Evolutionary conservation across 2,888 invertebrate genomes (phyloP).

Genomic region (Nephrotoma appendiculata): DNA sequence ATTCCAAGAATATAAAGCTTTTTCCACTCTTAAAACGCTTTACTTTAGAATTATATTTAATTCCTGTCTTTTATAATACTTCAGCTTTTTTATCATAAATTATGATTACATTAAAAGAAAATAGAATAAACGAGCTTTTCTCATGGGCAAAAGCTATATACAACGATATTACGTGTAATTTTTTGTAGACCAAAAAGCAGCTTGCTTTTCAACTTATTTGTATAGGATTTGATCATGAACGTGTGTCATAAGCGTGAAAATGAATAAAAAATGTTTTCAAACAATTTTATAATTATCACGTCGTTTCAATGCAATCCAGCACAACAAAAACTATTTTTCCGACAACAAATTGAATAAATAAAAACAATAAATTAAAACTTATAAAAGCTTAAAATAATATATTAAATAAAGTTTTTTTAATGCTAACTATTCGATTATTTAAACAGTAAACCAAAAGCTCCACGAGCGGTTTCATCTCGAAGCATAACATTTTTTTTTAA

Average conservation of each 20-base stretch:
- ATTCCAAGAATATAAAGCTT: not conserved
- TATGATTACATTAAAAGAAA: not conserved
- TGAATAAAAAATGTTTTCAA: no score
- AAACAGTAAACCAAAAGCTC: not conserved
- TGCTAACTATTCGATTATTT: not conserved
- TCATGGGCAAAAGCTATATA: no score
- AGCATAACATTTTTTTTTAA: not conserved
- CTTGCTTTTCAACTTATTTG: no score
- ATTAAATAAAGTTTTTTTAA: not conserved
- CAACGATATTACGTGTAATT: no score
- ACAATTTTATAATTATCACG: no score
- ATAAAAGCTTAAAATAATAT: not conserved
- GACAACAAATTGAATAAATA: not conserved
- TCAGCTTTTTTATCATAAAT: not conserved
- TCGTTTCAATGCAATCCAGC: no score
- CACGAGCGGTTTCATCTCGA: not conserved
- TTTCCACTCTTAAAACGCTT: not conserved
- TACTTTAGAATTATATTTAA: not conserved
- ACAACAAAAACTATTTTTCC: no score
- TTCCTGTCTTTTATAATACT: not conserved
- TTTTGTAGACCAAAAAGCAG: no score
- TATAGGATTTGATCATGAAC: no score
- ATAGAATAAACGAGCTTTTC: not conserved
- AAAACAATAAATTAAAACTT: not conserved
- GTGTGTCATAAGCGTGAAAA: no score